Conservation (phyloP, 2,888 invertebrate species). For the Synanthedon andrenaeformis region DNA sequence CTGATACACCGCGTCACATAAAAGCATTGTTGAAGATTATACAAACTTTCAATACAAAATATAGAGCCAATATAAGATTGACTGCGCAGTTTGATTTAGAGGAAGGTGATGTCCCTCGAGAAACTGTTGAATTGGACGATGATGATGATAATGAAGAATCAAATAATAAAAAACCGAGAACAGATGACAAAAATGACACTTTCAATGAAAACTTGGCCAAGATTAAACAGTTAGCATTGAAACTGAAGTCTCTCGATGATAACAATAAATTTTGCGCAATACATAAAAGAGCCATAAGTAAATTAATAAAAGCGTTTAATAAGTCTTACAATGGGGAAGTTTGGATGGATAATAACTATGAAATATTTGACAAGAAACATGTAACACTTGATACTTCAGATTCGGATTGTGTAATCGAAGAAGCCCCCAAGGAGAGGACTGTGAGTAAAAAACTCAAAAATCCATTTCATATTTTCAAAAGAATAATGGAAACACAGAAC, state of each 20-base stretch:
- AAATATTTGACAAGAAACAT: constrained; percentile 32
- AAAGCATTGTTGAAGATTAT: constrained; percentile 29
- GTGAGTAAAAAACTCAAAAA: constrained; percentile 39
- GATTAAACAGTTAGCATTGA: constrained; percentile 31
- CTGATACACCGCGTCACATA: constrained; percentile 18
- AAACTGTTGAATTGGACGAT: constrained; percentile 41
- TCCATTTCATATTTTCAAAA: constrained; percentile 48
- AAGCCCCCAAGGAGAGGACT: constrained; percentile 12
- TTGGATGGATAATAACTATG: constrained; percentile 29
- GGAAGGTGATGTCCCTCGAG: constrained; percentile 30
- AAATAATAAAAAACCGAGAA: constrained; percentile 24
- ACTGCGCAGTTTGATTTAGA: constrained; percentile 27
- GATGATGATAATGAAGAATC: constrained; percentile 35
- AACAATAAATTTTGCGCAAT: constrained; percentile 27
- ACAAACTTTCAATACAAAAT: constrained; percentile 37
- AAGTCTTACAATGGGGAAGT: constrained; percentile 44
- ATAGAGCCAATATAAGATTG: constrained; percentile 29
- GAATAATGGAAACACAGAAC: constrained; percentile 24
- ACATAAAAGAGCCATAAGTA: constrained; percentile 43
- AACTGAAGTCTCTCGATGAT: constrained; percentile 29
- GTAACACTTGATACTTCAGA: constrained; percentile 45
- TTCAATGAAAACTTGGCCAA: constrained; percentile 31
- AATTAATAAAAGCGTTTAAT: constrained; percentile 46
- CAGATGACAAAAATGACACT: constrained; percentile 11
- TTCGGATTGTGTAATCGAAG: constrained; percentile 34